Percentiles rank a stretch among this genome's conserved stretches.
Evolutionary conservation across 2,113 vertebrate genomes (phyloP).

Genomic region (Corynorhinus townsendii): DNA sequence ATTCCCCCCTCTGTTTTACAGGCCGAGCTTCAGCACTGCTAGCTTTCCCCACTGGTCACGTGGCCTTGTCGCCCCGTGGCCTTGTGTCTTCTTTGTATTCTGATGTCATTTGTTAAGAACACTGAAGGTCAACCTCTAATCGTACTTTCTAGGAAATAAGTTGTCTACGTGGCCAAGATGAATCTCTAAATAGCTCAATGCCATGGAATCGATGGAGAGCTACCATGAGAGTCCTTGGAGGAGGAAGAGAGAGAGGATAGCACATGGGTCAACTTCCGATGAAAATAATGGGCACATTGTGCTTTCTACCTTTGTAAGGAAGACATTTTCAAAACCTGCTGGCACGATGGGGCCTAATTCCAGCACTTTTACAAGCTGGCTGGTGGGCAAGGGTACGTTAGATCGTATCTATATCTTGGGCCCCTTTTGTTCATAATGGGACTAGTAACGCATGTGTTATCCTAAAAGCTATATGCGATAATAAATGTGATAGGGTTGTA

Average conservation of each 20-base stretch:
- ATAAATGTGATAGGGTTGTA: neutral
- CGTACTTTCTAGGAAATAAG: slow-evolving; percentile 43
- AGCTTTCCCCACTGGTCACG: neutral
- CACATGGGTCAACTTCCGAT: neutral
- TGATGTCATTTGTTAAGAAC: slow-evolving; percentile 47
- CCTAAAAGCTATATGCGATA: neutral
- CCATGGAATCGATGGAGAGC: neutral
- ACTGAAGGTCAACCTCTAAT: slow-evolving; percentile 52
- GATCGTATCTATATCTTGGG: neutral
- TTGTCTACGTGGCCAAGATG: neutral
- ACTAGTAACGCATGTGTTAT: neutral
- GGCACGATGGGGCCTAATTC: neutral
- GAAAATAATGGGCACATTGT: neutral
- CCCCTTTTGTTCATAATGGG: neutral
- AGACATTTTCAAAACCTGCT: neutral
- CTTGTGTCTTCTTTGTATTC: slow-evolving; percentile 43
- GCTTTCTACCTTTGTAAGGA: neutral
- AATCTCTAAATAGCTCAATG: neutral
- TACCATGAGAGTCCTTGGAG: neutral
- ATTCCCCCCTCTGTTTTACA: neutral
- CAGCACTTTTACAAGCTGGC: neutral
- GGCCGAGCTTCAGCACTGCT: neutral
- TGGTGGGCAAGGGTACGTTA: neutral
- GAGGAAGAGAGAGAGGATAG: neutral
- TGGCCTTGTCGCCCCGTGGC: slow-evolving; percentile 19